Percentiles rank a stretch among this genome's conserved stretches.
These are phyloP conservation scores for Diorhabda sublineata DNA, from an alignment of 1,140 invertebrate species.

Conservation along the genomic window DNA sequence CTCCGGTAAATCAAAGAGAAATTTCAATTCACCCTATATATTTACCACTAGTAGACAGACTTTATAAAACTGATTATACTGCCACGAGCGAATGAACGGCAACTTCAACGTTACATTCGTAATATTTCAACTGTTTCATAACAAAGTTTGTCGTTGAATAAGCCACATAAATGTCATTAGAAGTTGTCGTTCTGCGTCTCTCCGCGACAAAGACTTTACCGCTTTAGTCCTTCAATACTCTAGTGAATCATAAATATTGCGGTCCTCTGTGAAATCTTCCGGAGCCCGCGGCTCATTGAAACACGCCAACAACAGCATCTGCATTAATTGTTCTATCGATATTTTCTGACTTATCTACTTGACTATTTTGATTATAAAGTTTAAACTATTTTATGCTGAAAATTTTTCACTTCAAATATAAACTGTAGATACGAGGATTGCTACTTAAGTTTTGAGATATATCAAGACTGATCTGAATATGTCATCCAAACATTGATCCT, in stretches of 20 bases:
- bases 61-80: slow-evolving; percentile 5
- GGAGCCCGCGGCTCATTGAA: neutral
- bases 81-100: slow-evolving; percentile 12
- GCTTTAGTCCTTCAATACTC: slow-evolving; percentile 22
- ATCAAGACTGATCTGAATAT: no score
- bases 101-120: slow-evolving; percentile 17
- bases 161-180: slow-evolving; percentile 28
- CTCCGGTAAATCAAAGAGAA: no score
- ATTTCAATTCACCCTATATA: no score
- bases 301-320: neutral
- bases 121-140: slow-evolving; percentile 23
- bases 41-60: no score
- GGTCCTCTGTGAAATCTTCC: slow-evolving; percentile 6
- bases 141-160: slow-evolving; percentile 24
- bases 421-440: no score
- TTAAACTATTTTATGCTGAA: no score
- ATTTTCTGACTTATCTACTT: no score
- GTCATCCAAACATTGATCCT: no score
- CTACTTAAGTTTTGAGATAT: no score
- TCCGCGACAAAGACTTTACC: slow-evolving; percentile 15
- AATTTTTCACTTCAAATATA: no score
- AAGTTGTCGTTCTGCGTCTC: slow-evolving; percentile 21
- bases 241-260: slow-evolving; percentile 24
- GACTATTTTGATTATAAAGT: no score
- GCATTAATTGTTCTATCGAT: slow-evolving; percentile 14